phyloP scores from a whole-genome alignment of 2,888 invertebrate species.

The Drosophila prostipennis region DNA sequence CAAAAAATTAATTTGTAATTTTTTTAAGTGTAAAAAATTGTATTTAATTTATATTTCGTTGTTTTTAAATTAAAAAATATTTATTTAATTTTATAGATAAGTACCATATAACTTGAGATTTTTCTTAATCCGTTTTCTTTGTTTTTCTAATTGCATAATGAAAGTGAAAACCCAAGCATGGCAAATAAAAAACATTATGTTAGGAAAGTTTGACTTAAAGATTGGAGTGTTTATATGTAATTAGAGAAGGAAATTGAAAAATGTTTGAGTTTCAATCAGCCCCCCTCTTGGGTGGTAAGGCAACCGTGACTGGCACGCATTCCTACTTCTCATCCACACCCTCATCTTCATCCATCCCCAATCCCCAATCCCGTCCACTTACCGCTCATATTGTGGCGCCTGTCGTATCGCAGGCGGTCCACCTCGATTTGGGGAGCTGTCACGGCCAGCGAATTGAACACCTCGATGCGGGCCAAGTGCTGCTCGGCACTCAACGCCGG shows the following conservation, averaged over 20 bases:
- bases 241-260: slow-evolving; percentile 1
- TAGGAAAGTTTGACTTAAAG: not conserved
- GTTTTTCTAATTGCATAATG: not conserved
- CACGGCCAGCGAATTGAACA: slow-evolving; percentile 92
- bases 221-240: not conserved
- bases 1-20: too few relatives aligned
- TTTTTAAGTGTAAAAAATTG: too few relatives aligned
- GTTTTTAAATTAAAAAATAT: not conserved
- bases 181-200: too few relatives aligned
- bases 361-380: slow-evolving; percentile 30
- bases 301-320: slow-evolving; percentile 18
- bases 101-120: too few relatives aligned
- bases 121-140: too few relatives aligned
- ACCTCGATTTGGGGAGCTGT: slow-evolving; percentile 91
- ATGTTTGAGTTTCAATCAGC: not conserved
- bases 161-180: not conserved
- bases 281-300: not conserved
- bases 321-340: not conserved
- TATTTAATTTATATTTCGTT: not conserved
- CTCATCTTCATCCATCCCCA: slow-evolving; percentile 2
- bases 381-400: slow-evolving; percentile 83
- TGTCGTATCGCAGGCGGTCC: slow-evolving; percentile 84
- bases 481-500: slow-evolving; percentile 81
- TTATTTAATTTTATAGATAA: not conserved
- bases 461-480: slow-evolving; percentile 86